These are phyloP conservation scores for Rhopalosiphum nymphaeae DNA, from an alignment of 2,888 invertebrate genomes.

Conservation along the genomic window DNA sequence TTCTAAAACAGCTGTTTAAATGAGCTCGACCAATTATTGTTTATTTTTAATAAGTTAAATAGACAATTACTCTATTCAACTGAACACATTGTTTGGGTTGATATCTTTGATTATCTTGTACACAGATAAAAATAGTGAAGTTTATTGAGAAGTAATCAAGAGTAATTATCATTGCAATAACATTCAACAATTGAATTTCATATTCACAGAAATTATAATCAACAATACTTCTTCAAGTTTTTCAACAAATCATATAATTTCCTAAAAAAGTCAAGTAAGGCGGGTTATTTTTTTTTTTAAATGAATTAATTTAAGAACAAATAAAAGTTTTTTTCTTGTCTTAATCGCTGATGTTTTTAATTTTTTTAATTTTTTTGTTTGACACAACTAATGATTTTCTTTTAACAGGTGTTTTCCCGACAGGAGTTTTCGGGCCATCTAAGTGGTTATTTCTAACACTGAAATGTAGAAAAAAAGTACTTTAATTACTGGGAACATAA, in stretches of 20 bases:
- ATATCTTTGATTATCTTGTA: neutral
- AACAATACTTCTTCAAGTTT: neutral
- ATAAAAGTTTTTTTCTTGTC: neutral
- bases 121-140: neutral
- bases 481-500: neutral
- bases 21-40: neutral
- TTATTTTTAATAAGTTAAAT: neutral
- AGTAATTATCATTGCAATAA: neutral
- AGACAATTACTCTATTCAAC: neutral
- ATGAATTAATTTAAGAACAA: constrained; percentile 6
- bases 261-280: neutral
- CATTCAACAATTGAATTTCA: neutral
- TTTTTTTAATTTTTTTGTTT: constrained; percentile 63
- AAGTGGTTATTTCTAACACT: constrained; percentile 30
- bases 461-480: neutral
- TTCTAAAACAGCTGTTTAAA: neutral
- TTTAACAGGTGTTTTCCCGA: constrained; percentile 43
- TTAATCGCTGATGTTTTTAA: constrained; percentile 55
- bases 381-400: constrained; percentile 59
- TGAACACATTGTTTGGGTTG: neutral
- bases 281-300: neutral
- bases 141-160: neutral
- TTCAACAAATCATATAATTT: neutral
- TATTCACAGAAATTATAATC: neutral
- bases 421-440: neutral